Percentiles rank a stretch among this genome's conserved stretches.
Evolutionary conservation across 2,888 invertebrate species (phyloP).

Genomic region (Rosalia funebris): DNA sequence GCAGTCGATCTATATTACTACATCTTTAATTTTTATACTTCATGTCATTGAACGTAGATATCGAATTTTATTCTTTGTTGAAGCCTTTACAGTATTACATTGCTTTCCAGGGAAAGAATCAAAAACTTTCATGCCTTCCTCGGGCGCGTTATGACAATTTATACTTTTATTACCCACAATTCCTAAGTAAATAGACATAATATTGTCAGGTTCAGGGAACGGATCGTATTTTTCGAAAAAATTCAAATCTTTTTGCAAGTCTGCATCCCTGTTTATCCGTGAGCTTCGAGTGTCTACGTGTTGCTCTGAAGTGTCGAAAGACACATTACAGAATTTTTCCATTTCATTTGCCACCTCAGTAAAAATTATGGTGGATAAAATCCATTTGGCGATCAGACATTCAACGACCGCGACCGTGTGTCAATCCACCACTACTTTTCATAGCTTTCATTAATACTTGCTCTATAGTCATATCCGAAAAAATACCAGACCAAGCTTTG

Average conservation of each 20-base stretch:
- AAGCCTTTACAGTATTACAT: too few relatives aligned
- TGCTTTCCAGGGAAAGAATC: too few relatives aligned
- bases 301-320: constrained; percentile 5
- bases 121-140: constrained; percentile 26
- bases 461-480: constrained; percentile 8
- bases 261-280: not conserved
- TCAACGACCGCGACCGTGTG: constrained; percentile 3
- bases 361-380: constrained; percentile 2
- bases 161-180: constrained; percentile 7
- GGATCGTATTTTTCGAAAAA: constrained; percentile 12
- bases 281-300: not conserved
- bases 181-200: constrained; percentile 42
- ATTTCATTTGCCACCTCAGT: constrained; percentile 6
- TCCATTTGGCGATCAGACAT: not conserved
- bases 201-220: constrained; percentile 19
- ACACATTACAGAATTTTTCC: constrained; percentile 6
- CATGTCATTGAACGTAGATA: too few relatives aligned
- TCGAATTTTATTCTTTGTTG: too few relatives aligned
- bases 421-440: not conserved
- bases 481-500: constrained; percentile 11
- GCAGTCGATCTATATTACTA: too few relatives aligned
- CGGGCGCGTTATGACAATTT: constrained; percentile 19
- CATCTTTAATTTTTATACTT: too few relatives aligned
- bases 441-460: constrained; percentile 3
- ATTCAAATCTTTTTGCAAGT: not conserved